phyloP scores from a whole-genome alignment of 2,888 invertebrate genomes.

The Elmis aenea region DNA sequence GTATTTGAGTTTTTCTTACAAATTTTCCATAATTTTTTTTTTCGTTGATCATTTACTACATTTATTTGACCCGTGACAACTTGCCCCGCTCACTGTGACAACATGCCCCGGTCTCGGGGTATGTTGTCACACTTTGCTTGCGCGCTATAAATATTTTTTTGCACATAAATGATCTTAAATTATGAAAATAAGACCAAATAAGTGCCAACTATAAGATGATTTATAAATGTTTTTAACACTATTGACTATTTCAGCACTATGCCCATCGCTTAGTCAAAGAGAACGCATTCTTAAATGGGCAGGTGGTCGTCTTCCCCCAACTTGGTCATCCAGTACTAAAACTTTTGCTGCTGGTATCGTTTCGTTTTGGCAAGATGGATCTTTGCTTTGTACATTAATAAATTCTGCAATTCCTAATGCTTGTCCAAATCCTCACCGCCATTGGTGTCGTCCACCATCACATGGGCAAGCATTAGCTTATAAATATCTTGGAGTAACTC shows the following conservation, averaged over 20 bases:
- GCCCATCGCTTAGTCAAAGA: constrained; percentile 39
- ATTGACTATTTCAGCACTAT: constrained; percentile 33
- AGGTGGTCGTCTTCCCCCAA: constrained; percentile 30
- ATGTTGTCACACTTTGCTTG: too few species aligned
- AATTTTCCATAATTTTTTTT: too few species aligned
- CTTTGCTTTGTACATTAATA: constrained; percentile 55
- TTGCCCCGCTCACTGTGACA: too few species aligned
- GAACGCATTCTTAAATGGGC: constrained; percentile 41
- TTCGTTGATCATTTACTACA: too few species aligned
- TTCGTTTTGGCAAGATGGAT: constrained; percentile 54
- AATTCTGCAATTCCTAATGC: constrained; percentile 58
- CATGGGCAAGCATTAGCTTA: constrained; percentile 58
- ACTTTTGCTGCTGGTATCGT: constrained; percentile 49
- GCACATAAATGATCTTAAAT: too few species aligned
- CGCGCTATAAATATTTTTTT: too few species aligned
- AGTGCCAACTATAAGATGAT: too few species aligned
- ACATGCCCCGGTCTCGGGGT: too few species aligned
- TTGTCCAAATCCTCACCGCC: constrained; percentile 51
- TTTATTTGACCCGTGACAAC: too few species aligned
- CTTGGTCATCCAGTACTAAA: constrained; percentile 31
- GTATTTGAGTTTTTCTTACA: too few species aligned
- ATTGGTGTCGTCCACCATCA: constrained; percentile 48
- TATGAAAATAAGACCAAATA: too few species aligned
- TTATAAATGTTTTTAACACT: too few species aligned
- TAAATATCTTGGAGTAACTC: constrained; percentile 56